These are phyloP conservation scores for Drosophila pseudotalamancana DNA, from an alignment of 2,888 invertebrate genomes.

Conservation along the genomic window DNA sequence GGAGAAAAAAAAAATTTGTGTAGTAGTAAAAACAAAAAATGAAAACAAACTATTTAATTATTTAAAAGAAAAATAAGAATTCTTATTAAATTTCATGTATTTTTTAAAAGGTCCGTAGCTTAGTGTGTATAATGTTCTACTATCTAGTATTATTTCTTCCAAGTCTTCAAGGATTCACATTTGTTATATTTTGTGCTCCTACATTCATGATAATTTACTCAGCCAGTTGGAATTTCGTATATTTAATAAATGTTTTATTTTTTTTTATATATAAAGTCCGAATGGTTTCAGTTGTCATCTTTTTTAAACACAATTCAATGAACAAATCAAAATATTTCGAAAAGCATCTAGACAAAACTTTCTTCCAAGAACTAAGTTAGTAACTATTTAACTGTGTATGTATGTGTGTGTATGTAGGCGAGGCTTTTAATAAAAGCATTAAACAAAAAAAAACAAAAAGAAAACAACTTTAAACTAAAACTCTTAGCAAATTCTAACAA, in stretches of 20 bases:
- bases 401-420: slow-evolving; percentile 64
- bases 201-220: slow-evolving; percentile 8
- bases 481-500: slow-evolving; percentile 73
- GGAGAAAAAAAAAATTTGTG: slow-evolving; percentile 22
- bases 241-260: slow-evolving; percentile 34
- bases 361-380: slow-evolving; percentile 74
- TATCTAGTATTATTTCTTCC: slow-evolving; percentile 41
- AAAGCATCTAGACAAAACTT: slow-evolving; percentile 52
- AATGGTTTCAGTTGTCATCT: slow-evolving; percentile 65
- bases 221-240: slow-evolving; percentile 20
- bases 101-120: slow-evolving; percentile 73
- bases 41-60: slow-evolving; percentile 29
- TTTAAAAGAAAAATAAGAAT: slow-evolving; percentile 1
- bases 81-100: slow-evolving; percentile 41
- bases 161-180: slow-evolving; percentile 18
- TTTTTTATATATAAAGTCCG: slow-evolving; percentile 48
- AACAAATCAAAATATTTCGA: slow-evolving; percentile 67
- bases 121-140: slow-evolving; percentile 54
- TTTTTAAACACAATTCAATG: slow-evolving; percentile 34
- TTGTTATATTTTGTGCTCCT: too few relatives aligned
- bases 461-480: slow-evolving; percentile 30
- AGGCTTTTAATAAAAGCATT: slow-evolving; percentile 65
- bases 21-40: slow-evolving; percentile 28
- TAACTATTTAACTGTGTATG: slow-evolving; percentile 68
- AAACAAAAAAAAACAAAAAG: slow-evolving; percentile 8